Conservation (phyloP, 2,113 vertebrate species). For the Oncorhynchus tshawytscha region DNA sequence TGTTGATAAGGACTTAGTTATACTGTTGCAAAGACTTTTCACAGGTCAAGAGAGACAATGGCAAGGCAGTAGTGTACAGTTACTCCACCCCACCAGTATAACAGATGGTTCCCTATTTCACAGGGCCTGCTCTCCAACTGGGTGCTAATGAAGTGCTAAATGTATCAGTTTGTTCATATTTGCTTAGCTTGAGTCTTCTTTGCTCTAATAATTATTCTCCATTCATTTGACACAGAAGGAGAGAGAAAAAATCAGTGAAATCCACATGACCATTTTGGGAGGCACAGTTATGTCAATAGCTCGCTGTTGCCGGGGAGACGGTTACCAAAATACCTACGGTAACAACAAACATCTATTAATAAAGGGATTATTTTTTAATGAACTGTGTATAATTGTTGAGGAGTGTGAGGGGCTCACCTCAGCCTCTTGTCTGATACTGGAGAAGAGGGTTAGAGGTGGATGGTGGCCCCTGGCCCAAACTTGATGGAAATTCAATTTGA, state of each 20-base stretch:
- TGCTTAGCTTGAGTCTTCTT: conserved; percentile 15
- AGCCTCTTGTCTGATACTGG: conserved; percentile 29
- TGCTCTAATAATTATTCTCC: conserved; percentile 22
- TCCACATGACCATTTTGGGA: neutral
- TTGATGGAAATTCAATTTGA: neutral
- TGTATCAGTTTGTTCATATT: conserved; percentile 18
- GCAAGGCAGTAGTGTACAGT: conserved; percentile 2
- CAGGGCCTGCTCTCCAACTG: conserved; percentile 4
- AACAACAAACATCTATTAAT: conserved; percentile 33
- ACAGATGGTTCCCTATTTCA: neutral
- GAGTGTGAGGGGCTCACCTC: neutral
- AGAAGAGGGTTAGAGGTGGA: neutral
- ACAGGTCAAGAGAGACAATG: neutral
- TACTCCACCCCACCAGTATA: neutral
- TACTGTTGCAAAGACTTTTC: neutral
- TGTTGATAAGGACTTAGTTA: neutral
- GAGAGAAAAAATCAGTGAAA: neutral
- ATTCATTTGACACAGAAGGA: conserved; percentile 14
- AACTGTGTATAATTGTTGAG: conserved; percentile 22
- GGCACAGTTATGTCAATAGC: conserved; percentile 7
- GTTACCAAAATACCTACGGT: neutral
- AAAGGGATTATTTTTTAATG: conserved; percentile 27
- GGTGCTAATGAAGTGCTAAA: conserved; percentile 2
- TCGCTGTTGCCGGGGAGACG: conserved; percentile 19
- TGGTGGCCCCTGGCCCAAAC: neutral